These are phyloP conservation scores for Spongilla lacustris DNA, from an alignment of 37 sponge, comb jelly and placozoan species.

Conservation along the genomic window DNA sequence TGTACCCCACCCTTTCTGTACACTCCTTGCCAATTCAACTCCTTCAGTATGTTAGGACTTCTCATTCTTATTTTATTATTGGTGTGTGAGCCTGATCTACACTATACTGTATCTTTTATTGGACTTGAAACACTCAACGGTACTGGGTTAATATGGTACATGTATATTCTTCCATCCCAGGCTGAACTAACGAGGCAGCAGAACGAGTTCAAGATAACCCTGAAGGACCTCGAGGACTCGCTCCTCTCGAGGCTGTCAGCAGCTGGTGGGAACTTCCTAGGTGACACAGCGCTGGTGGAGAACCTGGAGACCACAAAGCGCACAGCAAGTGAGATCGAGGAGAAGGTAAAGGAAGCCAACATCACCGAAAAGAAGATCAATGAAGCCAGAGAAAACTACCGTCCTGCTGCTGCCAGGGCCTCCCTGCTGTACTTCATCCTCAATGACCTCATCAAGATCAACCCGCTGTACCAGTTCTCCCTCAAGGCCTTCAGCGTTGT, in stretches of 20 bases:
- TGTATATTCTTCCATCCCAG: constrained; percentile 20
- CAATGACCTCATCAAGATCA: constrained; percentile 97
- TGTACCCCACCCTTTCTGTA: not conserved
- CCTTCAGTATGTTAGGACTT: too few species aligned
- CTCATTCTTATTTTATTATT: too few species aligned
- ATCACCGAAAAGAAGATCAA: constrained; percentile 96
- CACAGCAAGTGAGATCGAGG: constrained; percentile 93
- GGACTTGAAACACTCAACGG: too few species aligned
- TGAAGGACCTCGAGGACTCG: constrained; percentile 96
- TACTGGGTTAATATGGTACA: too few species aligned
- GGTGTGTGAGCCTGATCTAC: too few species aligned
- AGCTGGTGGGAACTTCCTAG: constrained; percentile 98
- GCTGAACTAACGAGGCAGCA: constrained; percentile 92
- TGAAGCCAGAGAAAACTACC: constrained; percentile 92
- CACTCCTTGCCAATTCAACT: not conserved
- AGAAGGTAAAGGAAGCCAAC: constrained; percentile 85
- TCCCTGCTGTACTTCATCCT: constrained; percentile 98
- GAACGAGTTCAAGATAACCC: constrained; percentile 98
- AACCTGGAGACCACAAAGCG: constrained; percentile 97
- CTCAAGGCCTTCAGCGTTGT: constrained; percentile 98
- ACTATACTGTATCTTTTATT: too few species aligned
- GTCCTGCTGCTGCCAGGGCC: constrained; percentile 95
- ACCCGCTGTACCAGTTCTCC: constrained; percentile 99
- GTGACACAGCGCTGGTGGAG: constrained; percentile 95
- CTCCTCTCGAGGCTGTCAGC: constrained; percentile 93